Percentiles rank a stretch among this genome's conserved stretches.
These are phyloP conservation scores for Cosmopolites sordidus DNA, from an alignment of 2,888 invertebrate genomes.

Conservation along the genomic window DNA sequence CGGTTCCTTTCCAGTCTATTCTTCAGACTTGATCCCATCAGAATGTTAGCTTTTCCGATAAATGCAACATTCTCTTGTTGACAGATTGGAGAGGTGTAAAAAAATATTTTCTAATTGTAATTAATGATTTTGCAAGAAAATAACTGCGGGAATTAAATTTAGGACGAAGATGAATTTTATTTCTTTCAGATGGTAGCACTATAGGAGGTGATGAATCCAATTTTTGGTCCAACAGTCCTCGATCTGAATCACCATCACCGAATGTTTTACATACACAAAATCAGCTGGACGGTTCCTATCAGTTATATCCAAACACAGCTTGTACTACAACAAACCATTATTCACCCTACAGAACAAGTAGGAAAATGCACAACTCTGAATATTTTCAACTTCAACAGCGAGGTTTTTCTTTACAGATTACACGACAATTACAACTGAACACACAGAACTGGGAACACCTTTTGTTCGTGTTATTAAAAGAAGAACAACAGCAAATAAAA, in stretches of 20 bases:
- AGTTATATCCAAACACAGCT: conserved; percentile 37
- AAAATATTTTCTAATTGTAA: no score
- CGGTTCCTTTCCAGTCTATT: no score
- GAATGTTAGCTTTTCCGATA: no score
- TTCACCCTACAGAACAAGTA: conserved; percentile 30
- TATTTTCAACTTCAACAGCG: no score
- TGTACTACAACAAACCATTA: conserved; percentile 29
- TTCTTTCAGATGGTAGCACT: conserved; percentile 37
- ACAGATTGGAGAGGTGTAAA: no score
- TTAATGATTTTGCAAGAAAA: no score
- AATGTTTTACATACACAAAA: conserved; percentile 35
- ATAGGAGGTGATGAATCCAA: conserved; percentile 43
- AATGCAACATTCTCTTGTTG: no score
- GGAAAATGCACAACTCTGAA: no score
- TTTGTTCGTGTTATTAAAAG: conserved; percentile 66
- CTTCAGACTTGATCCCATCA: no score
- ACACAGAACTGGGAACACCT: conserved; percentile 38
- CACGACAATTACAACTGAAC: conserved; percentile 5
- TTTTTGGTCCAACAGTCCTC: conserved; percentile 45
- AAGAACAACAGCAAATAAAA: conserved; percentile 88
- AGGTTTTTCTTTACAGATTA: conserved; percentile 3
- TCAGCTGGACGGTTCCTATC: conserved; percentile 38
- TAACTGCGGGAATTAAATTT: no score
- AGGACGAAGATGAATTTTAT: background rate
- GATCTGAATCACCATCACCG: conserved; percentile 45